Evolutionary conservation across 2,797 vertebrate genomes (phyloP), one percentile per base, ranked within the genome.

Genomic region (Bradypus variegatus): DNA sequence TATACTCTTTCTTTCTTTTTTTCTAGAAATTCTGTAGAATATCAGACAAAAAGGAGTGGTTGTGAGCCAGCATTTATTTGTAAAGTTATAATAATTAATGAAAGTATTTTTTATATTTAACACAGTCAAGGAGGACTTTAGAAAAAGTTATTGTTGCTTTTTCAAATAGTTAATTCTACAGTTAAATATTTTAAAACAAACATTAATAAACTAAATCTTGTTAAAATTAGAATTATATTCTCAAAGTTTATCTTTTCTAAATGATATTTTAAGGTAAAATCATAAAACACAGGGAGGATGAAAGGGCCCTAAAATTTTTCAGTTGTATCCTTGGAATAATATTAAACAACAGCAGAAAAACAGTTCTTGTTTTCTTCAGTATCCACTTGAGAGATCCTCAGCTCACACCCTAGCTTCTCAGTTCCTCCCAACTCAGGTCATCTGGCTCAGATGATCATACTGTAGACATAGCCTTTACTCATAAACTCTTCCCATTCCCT

Each of bases 211-310:
- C 16, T 48, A 50, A 76, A 70, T 36, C n/a, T 83, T 90, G 62
- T 13, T 83, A 72, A 93, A 86, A 76, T 91, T 88, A 88, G 41
- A 82, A 77, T 73, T 77, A 41, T 48, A 31, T 48, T 85, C 12
- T 87, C 41, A 91, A 92, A 89, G 25, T 77, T 19, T 70, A 18
- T 55, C 25, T 70, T 16, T 81, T 64, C 25, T 72, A 69, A 81
- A 65, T 70, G 31, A 64, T 84, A 76, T 93, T 92, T 89, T 88
- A 67, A 10, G 6, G 21, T 76, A 93, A 91, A 91, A 53, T 38
- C 7, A 2, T 65, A 86, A 91, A 92, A 60, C 45, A 73, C n/a
- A 10, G 48, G 41, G 9, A 85, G 2, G 65, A 75, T 16, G 62
- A 76, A 91, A 48, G 14, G 31, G 65, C 60, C 27, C 41, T 53